A percentile compares a stretch with the other conserved stretches of the same genome.
Conservation (phyloP, 23 tunicate genomes). For the Trididemnum miniatum region DNA sequence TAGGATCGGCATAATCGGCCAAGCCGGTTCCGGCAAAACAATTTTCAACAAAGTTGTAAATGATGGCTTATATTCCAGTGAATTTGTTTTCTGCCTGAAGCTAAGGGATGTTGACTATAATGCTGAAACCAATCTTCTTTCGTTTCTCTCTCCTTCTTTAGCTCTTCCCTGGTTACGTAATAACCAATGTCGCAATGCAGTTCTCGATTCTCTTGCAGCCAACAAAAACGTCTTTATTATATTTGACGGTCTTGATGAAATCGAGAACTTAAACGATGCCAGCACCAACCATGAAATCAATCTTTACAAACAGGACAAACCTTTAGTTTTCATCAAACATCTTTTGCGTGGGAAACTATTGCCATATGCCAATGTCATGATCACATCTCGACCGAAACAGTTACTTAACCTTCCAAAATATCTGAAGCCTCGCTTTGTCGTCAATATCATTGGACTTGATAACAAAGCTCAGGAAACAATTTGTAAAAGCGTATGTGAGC, state of each 20-base stretch:
- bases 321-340: background rate
- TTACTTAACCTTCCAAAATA: background rate
- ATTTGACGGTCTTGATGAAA: slow-evolving; percentile 3
- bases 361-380: background rate
- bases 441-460: background rate
- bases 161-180: background rate
- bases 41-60: background rate
- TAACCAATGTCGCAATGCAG: background rate
- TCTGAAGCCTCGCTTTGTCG: background rate
- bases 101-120: background rate
- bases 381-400: background rate
- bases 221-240: background rate
- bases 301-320: background rate
- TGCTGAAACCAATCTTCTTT: background rate
- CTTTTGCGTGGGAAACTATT: background rate
- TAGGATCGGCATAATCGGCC: background rate
- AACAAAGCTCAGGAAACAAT: background rate
- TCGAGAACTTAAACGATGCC: too few relatives aligned
- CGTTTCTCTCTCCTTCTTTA: background rate
- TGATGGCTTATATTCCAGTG: background rate
- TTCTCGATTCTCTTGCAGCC: background rate
- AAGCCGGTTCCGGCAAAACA: background rate
- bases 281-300: too few relatives aligned
- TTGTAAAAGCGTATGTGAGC: background rate
- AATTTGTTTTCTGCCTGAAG: background rate